These are phyloP conservation scores for Erebia aethiops DNA, from an alignment of 2,888 invertebrate species.

Conservation along the genomic window DNA sequence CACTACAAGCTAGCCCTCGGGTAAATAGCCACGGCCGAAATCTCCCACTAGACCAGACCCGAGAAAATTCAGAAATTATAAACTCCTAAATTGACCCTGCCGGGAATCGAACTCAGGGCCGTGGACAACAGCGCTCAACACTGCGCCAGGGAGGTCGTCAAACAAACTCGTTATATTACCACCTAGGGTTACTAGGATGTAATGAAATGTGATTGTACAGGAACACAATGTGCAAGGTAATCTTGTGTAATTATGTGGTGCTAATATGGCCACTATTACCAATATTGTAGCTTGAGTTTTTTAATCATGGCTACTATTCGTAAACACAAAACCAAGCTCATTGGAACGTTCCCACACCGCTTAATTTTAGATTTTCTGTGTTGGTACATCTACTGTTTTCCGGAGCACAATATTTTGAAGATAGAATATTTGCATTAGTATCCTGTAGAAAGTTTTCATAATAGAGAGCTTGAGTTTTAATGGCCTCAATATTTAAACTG, in stretches of 20 bases:
- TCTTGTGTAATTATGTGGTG: constrained; percentile 25
- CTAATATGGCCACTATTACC: constrained; percentile 15
- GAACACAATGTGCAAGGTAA: constrained; percentile 35
- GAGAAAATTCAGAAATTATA: too few species aligned
- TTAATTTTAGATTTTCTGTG: constrained; percentile 78
- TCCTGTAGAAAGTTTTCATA: not conserved
- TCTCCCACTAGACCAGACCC: too few species aligned
- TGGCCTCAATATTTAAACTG: constrained; percentile 43
- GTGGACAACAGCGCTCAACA: too few species aligned
- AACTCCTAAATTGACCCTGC: too few species aligned
- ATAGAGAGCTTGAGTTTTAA: constrained; percentile 52
- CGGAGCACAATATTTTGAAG: constrained; percentile 68
- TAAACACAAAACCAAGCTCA: too few species aligned
- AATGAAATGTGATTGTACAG: constrained; percentile 21
- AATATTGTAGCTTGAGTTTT: not conserved
- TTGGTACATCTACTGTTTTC: constrained; percentile 82
- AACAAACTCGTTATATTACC: not conserved
- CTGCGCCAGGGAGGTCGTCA: not conserved
- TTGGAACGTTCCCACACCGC: constrained; percentile 80
- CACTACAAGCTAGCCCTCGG: too few species aligned
- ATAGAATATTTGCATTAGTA: not conserved
- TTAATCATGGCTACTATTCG: too few species aligned
- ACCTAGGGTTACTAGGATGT: constrained; percentile 22
- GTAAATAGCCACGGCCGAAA: too few species aligned
- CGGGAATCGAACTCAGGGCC: too few species aligned